Base-by-base conservation (phyloP, 2,888 invertebrate genomes). In the Orthosia gracilis region DNA sequence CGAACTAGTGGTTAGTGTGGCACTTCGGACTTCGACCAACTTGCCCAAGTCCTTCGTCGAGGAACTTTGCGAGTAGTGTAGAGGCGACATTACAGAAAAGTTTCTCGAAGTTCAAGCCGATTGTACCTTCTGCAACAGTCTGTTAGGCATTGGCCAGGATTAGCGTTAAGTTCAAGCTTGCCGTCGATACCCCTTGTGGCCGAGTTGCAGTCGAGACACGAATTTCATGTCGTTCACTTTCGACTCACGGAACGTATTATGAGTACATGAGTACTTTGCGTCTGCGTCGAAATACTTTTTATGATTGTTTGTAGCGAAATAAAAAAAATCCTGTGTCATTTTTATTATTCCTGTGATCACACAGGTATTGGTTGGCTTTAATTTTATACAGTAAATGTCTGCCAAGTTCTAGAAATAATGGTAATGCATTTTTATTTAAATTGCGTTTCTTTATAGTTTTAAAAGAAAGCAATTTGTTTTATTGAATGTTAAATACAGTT, bases 221-320 rank as follows among this genome's bases (percentile, higher is more conserved):
- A 66, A 67, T 21, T 54, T 21, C 75, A 45, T 77, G 77, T 67
- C 26, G 9, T 50, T 58, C 50, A 63, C 23, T 61, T 68, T 50
- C 55, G 18, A 50, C 54, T 69, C 40, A 58, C 21, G 40, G n/a
- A 54, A 49, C 21, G 18, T 57, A 47, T 57, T 65, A 54, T 61
- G 12, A 21, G 18, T 40, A 15, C 15, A 40, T 40, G 65, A 26
- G 15, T 17, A 65, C 50, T 18, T 21, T 52, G 17, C 15, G n/a
- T 40, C 7, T 3, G 15, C 55, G 21, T 17, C 17, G 12, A 50
- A 61, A 61, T 62, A 52, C 13, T 61, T 31, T 62, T 52, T 47
- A 73, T 67, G 68, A 40, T 65, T 67, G 26, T 73, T 65, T 52
- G 45, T 61, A 18, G 50, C 26, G 1, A 52, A 57, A 55, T 3